A percentile compares a stretch with the other conserved stretches of the same genome.
phyloP scores from a whole-genome alignment of 2,888 invertebrate genomes.

The Drosophila suboccidentalis region DNA sequence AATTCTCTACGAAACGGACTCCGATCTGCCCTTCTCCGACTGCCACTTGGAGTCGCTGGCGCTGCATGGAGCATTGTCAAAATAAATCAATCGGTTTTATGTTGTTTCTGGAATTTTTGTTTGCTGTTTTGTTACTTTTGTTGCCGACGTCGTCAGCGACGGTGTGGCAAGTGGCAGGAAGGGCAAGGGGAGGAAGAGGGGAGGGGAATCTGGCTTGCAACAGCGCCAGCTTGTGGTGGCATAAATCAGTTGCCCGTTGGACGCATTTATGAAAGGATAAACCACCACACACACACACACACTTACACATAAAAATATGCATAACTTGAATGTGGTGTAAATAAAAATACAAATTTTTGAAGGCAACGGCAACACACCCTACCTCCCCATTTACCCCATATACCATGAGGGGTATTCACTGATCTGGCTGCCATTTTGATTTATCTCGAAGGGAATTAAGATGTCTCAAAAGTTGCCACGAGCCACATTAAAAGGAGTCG shows the following conservation, averaged over 20 bases:
- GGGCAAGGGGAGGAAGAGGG: neutral
- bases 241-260: slow-evolving; percentile 78
- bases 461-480: slow-evolving; percentile 83
- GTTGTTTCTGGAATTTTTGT: slow-evolving; percentile 82
- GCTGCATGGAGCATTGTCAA: slow-evolving; percentile 82
- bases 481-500: slow-evolving; percentile 58
- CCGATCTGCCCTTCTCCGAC: slow-evolving; percentile 3
- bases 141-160: slow-evolving; percentile 45
- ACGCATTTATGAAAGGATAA: slow-evolving; percentile 83
- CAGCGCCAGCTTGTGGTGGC: slow-evolving; percentile 77
- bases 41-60: slow-evolving; percentile 15
- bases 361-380: slow-evolving; percentile 2
- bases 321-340: slow-evolving; percentile 66
- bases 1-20: neutral
- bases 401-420: neutral
- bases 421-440: slow-evolving; percentile 59
- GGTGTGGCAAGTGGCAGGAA: slow-evolving; percentile 41
- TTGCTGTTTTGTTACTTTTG: slow-evolving; percentile 78
- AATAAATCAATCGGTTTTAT: slow-evolving; percentile 85
- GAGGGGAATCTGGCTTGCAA: slow-evolving; percentile 28
- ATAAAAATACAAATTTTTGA: slow-evolving; percentile 70
- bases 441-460: slow-evolving; percentile 83
- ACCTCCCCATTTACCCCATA: too few relatives aligned
- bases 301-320: slow-evolving; percentile 71
- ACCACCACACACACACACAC: slow-evolving; percentile 44